phyloP scores from a whole-genome alignment of 2,888 invertebrate genomes.

The Melanostoma mellinum region DNA sequence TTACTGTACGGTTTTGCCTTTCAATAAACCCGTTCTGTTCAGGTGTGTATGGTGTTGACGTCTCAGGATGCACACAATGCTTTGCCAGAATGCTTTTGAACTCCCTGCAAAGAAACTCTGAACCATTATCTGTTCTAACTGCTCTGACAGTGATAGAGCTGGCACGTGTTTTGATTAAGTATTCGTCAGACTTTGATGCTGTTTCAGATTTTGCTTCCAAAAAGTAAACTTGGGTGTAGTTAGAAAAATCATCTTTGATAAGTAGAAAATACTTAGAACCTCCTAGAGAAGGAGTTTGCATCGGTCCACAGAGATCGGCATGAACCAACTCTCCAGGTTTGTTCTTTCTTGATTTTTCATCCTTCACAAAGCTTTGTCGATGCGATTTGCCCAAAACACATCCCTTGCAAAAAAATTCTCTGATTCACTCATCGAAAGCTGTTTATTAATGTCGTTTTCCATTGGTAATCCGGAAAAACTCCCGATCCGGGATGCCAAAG shows the following conservation, averaged over 20 bases:
- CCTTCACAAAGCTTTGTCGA: neutral
- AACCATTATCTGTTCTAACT: conserved; percentile 15
- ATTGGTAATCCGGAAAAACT: too few species aligned
- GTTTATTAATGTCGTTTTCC: too few species aligned
- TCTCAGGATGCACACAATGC: conserved; percentile 32
- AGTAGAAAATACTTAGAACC: conserved; percentile 19
- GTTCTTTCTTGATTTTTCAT: conserved; percentile 7
- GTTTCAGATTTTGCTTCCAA: conserved; percentile 8
- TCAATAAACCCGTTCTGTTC: conserved; percentile 28
- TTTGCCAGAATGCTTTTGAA: conserved; percentile 1
- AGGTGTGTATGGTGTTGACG: conserved; percentile 18
- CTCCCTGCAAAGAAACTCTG: neutral
- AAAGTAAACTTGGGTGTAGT: conserved; percentile 16
- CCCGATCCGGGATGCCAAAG: too few species aligned
- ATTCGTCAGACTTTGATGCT: conserved; percentile 14
- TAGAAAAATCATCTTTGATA: conserved; percentile 2
- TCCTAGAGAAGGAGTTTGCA: neutral
- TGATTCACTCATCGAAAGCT: neutral
- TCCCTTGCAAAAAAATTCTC: neutral
- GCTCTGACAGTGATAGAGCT: conserved; percentile 2
- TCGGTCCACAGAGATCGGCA: conserved; percentile 14
- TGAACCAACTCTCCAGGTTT: conserved; percentile 15
- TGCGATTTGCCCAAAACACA: neutral
- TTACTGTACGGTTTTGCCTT: conserved; percentile 37
- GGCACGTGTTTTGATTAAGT: neutral